phyloP scores from a whole-genome alignment of 2,797 vertebrate species.

The Scarus forsteni region DNA sequence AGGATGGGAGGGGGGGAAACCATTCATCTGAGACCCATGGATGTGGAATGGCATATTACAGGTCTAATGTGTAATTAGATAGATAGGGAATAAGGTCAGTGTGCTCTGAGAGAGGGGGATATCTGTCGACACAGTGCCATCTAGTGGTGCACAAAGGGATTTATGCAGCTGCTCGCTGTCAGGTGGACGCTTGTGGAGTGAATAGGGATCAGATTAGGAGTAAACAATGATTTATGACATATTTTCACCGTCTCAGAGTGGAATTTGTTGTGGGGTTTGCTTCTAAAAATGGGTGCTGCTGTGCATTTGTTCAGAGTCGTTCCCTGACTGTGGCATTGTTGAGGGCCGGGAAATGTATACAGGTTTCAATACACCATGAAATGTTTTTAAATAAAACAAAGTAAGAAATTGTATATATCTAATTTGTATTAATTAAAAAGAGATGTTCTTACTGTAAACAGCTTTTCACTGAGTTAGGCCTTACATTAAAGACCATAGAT shows the following conservation, averaged over 20 bases:
- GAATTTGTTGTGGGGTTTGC: slow-evolving; percentile 26
- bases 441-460: too few species aligned
- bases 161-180: slow-evolving; percentile 2
- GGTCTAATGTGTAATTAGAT: slow-evolving; percentile 88
- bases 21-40: slow-evolving; percentile 85
- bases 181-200: slow-evolving; percentile 35
- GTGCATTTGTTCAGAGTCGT: slow-evolving; percentile 4
- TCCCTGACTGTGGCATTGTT: not conserved
- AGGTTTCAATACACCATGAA: too few species aligned
- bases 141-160: slow-evolving; percentile 65
- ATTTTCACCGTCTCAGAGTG: slow-evolving; percentile 27
- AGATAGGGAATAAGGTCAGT: slow-evolving; percentile 85
- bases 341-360: too few species aligned
- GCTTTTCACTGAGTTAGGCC: too few species aligned
- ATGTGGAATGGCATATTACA: slow-evolving; percentile 87
- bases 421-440: too few species aligned
- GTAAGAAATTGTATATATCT: too few species aligned
- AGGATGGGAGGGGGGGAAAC: slow-evolving; percentile 70
- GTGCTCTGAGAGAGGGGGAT: slow-evolving; percentile 60
- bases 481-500: too few species aligned
- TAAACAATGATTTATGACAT: slow-evolving; percentile 66
- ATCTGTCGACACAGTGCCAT: slow-evolving; percentile 81
- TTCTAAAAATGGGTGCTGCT: not conserved
- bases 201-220: slow-evolving; percentile 54
- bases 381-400: too few species aligned